Conservation (phyloP, 2,113 vertebrate species). For the Prionailurus bengalensis region DNA sequence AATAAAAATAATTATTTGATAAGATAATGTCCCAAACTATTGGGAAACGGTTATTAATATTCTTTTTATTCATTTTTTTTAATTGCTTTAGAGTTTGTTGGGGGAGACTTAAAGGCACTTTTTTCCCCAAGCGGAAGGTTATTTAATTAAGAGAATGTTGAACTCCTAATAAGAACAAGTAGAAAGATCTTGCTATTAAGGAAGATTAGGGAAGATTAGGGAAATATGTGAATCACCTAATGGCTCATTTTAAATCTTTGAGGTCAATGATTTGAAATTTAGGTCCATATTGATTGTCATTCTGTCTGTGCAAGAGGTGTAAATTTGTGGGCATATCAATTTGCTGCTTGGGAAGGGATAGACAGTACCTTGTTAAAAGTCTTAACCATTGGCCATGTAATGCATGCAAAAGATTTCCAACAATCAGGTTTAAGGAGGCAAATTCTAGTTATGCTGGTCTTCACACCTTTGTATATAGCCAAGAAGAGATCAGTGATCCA, state of each 20-base stretch:
- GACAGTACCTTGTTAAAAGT: neutral
- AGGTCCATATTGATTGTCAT: neutral
- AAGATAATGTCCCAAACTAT: slow-evolving; percentile 40
- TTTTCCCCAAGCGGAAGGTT: neutral
- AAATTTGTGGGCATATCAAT: neutral
- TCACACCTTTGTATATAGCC: neutral
- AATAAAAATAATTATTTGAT: neutral
- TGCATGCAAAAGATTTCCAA: neutral
- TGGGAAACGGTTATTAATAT: neutral
- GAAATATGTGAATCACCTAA: neutral
- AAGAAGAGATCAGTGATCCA: neutral
- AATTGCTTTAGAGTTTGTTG: neutral
- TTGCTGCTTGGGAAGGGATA: neutral
- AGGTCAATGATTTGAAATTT: slow-evolving; percentile 44
- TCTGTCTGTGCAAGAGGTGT: neutral
- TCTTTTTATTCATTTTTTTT: slow-evolving; percentile 3
- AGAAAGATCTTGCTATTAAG: neutral
- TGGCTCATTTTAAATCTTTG: slow-evolving; percentile 17
- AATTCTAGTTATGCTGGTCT: neutral
- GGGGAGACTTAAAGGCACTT: neutral
- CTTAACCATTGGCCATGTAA: neutral
- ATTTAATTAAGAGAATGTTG: slow-evolving; percentile 45
- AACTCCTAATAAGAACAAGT: neutral
- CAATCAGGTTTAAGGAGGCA: neutral
- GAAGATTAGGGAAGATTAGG: slow-evolving; percentile 20